Evolutionary conservation across 1,140 invertebrate species (phyloP), one percentile per base, ranked within the genome.

Genomic region (Sesamia nonagrioides): DNA sequence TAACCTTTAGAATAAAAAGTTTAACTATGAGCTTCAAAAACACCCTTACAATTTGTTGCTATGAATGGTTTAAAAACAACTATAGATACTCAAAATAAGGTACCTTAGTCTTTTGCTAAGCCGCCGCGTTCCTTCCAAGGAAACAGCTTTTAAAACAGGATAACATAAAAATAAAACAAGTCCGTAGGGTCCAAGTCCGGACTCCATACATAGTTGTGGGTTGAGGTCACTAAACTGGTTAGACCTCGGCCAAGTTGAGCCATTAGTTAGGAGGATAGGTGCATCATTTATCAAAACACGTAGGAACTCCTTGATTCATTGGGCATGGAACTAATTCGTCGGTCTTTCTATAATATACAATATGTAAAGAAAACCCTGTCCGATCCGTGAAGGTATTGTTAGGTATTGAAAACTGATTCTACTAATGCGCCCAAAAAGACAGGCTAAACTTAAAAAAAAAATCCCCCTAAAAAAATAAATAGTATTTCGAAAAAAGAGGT

Each of bases 211-310:
- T 33, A 58, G 21, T 58, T 58, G 18, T 58, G n/a, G 9, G 15
- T n/a, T 61, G 35, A 37, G 33, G 33, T 61, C 60, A 40, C 40
- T 35, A n/a, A 37, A 61, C 60, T 61, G n/a, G 60, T 61, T n/a
- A 11, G 13, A 6, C 15, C 35, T 56, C 18, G 8, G 50, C 6
- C 9, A 27, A 56, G 45, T 50, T 15, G 15, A 50, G 4, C 45
- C 42, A 45, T 45, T 45, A 45, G 13, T 4, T n/a, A 50, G 45
- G 27, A 33, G 9, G 9, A 27, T 56, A 15, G 52, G 9, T 8
- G 17, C 21, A 17, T 37, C 60, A 61, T 61, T 61, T 61, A 40
- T 61, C n/a, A 40, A 9, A 58, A 58, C 27, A 61, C 15, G 60
- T 27, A 27, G 3, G 3, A 27, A 27, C 27, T 27, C 27, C 27